A percentile compares a stretch with the other conserved stretches of the same genome.
Evolutionary conservation across 1,140 invertebrate species (phyloP).

Genomic region (Aphis craccivora): DNA sequence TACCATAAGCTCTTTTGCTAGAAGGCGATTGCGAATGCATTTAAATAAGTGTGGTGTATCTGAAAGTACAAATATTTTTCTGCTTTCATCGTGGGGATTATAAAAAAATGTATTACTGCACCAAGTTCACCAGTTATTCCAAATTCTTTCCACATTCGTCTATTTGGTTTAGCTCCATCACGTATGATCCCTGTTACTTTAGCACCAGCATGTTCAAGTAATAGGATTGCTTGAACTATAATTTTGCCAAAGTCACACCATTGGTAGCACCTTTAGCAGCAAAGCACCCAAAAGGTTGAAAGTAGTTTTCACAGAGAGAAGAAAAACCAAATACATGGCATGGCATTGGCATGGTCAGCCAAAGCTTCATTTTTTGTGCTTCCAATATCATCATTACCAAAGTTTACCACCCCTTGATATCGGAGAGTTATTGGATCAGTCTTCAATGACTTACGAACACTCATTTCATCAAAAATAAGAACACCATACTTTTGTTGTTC

Average conservation of each 20-base stretch:
- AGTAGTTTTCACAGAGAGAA: neutral
- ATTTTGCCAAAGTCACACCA: neutral
- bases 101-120: too few species aligned
- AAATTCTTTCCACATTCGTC: too few species aligned
- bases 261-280: neutral
- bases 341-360: neutral
- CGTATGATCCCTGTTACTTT: too few species aligned
- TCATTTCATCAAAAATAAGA: neutral
- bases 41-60: too few species aligned
- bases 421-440: neutral
- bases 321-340: neutral
- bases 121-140: too few species aligned
- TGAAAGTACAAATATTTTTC: too few species aligned
- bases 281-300: neutral
- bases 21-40: too few species aligned
- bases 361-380: neutral
- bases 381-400: neutral
- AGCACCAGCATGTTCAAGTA: too few species aligned
- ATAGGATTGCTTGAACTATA: neutral
- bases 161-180: too few species aligned
- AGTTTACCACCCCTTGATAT: neutral
- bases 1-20: too few species aligned
- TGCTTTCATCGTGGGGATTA: too few species aligned
- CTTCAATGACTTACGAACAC: neutral
- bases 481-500: neutral